phyloP scores from a whole-genome alignment of 2,797 vertebrate species.

The Microchirus variegatus region DNA sequence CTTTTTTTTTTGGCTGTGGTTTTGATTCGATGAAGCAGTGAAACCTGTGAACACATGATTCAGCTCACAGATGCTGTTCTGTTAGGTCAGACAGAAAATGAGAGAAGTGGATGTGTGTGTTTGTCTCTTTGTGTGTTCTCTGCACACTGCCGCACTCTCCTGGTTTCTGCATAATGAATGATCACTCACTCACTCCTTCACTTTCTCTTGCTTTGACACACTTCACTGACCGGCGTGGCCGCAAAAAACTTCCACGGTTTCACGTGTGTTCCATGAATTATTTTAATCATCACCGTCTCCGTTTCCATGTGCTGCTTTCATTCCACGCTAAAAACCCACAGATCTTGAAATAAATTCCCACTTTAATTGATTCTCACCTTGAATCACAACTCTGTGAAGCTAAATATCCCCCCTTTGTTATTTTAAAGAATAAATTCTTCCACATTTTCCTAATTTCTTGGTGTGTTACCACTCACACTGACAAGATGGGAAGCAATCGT shows the following conservation, averaged over 20 bases:
- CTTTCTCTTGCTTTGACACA: constrained; percentile 40
- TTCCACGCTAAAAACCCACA: background rate
- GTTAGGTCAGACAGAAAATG: constrained; percentile 33
- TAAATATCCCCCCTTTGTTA: background rate
- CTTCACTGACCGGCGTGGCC: constrained; percentile 24
- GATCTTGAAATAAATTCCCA: background rate
- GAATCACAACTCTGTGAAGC: background rate
- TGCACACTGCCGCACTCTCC: constrained; percentile 7
- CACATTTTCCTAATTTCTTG: constrained; percentile 14
- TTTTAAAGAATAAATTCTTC: constrained; percentile 3
- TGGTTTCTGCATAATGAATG: constrained; percentile 64
- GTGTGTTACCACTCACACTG: constrained; percentile 27
- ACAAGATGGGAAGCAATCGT: constrained; percentile 57
- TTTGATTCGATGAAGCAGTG: constrained; percentile 25
- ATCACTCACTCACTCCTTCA: constrained; percentile 43
- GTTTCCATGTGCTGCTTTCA: background rate
- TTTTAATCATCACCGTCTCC: background rate
- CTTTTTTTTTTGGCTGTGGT: constrained; percentile 30
- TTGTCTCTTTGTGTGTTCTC: constrained; percentile 7
- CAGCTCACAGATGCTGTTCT: constrained; percentile 30
- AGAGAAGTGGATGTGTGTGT: constrained; percentile 23
- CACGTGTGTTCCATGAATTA: constrained; percentile 3
- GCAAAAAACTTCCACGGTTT: constrained; percentile 8
- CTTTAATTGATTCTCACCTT: background rate
- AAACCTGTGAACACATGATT: constrained; percentile 40